phyloP scores from a whole-genome alignment of 2,113 vertebrate genomes.

The Typhlomys cinereus region DNA sequence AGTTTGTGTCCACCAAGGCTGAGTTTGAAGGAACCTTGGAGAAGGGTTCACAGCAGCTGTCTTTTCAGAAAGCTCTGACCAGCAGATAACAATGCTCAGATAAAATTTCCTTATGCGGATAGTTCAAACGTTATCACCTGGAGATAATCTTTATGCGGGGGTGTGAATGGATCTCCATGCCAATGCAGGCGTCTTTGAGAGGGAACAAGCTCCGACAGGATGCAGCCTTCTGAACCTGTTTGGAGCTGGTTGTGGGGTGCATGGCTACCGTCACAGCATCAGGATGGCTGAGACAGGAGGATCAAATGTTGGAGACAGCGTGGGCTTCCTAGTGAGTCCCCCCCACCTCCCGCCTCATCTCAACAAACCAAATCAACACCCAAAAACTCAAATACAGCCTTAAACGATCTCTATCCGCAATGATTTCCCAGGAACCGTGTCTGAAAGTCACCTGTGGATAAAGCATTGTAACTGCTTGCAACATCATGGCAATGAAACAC shows the following conservation, averaged over 20 bases:
- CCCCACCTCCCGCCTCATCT: no score
- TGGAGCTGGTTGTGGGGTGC: not conserved
- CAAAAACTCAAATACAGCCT: not conserved
- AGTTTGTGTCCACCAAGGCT: not conserved
- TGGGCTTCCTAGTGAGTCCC: not conserved
- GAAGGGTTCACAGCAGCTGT: not conserved
- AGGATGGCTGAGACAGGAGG: not conserved
- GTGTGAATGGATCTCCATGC: not conserved
- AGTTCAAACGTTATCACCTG: not conserved
- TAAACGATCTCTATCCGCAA: not conserved
- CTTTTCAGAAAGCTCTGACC: not conserved
- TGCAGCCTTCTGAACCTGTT: not conserved
- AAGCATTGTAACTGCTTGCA: not conserved
- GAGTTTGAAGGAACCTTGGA: not conserved
- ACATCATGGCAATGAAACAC: not conserved
- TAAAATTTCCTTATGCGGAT: not conserved
- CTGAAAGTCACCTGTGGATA: not conserved
- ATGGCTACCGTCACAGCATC: not conserved
- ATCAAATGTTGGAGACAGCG: not conserved
- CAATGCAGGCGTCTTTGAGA: not conserved
- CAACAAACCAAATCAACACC: not conserved
- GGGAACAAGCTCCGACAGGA: not conserved
- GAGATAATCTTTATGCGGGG: not conserved
- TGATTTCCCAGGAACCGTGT: not conserved
- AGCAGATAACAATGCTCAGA: no score